A percentile compares a stretch with the other conserved stretches of the same genome.
These are phyloP conservation scores for Sebastes hopkinsi DNA, from an alignment of 2,797 vertebrate genomes.

Conservation along the genomic window DNA sequence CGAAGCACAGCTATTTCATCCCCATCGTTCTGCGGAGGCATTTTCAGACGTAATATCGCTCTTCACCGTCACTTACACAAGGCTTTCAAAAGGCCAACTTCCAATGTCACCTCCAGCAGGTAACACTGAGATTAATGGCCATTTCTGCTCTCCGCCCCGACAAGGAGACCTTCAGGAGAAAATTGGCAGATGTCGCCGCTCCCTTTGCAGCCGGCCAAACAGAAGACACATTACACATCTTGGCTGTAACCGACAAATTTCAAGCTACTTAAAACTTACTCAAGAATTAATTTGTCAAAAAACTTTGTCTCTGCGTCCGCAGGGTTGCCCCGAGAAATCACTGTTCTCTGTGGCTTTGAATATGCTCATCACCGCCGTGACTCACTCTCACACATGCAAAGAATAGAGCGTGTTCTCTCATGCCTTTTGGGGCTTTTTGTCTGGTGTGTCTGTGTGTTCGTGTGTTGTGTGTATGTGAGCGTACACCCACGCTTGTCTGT, in stretches of 20 bases:
- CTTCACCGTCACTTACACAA: conserved; percentile 42
- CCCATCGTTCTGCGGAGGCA: conserved; percentile 21
- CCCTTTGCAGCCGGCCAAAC: conserved; percentile 1
- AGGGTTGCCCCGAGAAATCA: background rate
- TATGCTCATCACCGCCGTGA: conserved; percentile 44
- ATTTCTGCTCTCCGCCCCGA: conserved; percentile 4
- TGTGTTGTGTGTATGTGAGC: conserved; percentile 3
- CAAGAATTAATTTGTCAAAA: conserved; percentile 14
- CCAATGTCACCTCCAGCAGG: conserved; percentile 44
- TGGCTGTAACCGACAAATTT: background rate
- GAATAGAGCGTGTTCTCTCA: conserved; percentile 32
- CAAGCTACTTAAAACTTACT: background rate
- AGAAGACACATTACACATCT: background rate
- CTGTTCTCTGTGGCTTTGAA: conserved; percentile 29
- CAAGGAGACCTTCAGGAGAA: conserved; percentile 1
- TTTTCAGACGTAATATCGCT: conserved; percentile 43
- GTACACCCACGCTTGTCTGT: conserved; percentile 25
- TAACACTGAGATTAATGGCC: conserved; percentile 28
- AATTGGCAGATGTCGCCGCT: background rate
- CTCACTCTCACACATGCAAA: conserved; percentile 53
- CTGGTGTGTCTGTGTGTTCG: conserved; percentile 5
- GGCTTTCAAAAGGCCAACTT: conserved; percentile 52
- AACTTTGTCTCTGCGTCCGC: background rate
- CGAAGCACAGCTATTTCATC: conserved; percentile 31
- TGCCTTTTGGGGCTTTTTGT: conserved; percentile 18